phyloP scores from a whole-genome alignment of 2,113 vertebrate species.

The Cephalopholis sonnerati region DNA sequence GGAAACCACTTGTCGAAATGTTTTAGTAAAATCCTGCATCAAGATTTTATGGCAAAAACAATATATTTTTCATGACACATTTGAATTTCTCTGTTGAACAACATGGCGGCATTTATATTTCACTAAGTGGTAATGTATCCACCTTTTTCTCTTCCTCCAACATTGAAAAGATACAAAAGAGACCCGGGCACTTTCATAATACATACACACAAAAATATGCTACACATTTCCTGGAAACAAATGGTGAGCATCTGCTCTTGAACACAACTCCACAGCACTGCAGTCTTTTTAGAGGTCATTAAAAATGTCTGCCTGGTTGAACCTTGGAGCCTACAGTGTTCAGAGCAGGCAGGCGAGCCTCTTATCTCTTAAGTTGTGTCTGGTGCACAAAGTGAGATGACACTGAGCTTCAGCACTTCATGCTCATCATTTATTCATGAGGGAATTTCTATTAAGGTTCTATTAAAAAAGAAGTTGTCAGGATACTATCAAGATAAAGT shows the following conservation, averaged over 20 bases:
- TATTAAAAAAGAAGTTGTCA: constrained; percentile 32
- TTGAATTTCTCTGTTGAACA: constrained; percentile 86
- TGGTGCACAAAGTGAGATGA: constrained; percentile 50
- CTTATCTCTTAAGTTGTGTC: constrained; percentile 63
- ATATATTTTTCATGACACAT: constrained; percentile 87
- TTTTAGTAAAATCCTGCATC: constrained; percentile 85
- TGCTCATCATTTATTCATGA: constrained; percentile 71
- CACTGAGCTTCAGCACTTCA: constrained; percentile 48
- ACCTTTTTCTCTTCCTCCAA: constrained; percentile 76
- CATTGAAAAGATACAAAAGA: constrained; percentile 68
- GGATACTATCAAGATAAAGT: constrained; percentile 9
- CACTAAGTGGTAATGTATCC: constrained; percentile 81
- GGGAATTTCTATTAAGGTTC: constrained; percentile 58
- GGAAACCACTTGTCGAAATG: constrained; percentile 82
- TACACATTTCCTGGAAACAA: constrained; percentile 69
- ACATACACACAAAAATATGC: constrained; percentile 41
- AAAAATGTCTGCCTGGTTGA: constrained; percentile 47
- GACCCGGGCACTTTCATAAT: constrained; percentile 41
- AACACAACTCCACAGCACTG: constrained; percentile 24
- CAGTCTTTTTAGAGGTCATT: constrained; percentile 61
- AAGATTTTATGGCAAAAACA: constrained; percentile 85
- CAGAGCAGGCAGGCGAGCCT: constrained; percentile 6
- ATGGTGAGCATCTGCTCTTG: constrained; percentile 61
- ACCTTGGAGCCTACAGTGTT: constrained; percentile 25
- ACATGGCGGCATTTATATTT: constrained; percentile 85